Conservation (phyloP, 1,140 invertebrate genomes). For the Ectropis grisescens region DNA sequence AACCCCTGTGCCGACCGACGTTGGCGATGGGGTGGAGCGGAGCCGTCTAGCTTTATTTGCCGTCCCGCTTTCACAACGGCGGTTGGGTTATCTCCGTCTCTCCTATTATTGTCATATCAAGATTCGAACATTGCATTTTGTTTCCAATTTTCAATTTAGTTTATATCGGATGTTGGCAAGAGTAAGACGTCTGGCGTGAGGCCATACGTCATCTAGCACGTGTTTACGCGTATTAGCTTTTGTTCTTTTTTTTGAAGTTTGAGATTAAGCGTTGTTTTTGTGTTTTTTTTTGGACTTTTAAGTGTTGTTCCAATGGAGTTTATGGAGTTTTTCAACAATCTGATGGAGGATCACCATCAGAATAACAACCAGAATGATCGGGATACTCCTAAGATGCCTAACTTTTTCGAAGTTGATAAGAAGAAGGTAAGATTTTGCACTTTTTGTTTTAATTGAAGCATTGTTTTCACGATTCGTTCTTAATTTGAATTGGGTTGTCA, state of each 20-base stretch:
- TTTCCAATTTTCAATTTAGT: constrained; percentile 69
- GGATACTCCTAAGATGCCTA: constrained; percentile 49
- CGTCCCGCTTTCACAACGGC: constrained; percentile 27
- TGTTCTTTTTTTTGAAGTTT: constrained; percentile 19
- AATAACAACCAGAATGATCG: constrained; percentile 26
- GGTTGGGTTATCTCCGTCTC: constrained; percentile 42
- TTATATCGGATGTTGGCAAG: constrained; percentile 62
- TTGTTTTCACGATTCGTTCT: no score
- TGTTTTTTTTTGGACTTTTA: constrained; percentile 23
- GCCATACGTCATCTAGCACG: constrained; percentile 39
- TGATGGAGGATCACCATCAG: constrained; percentile 42
- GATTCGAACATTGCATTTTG: constrained; percentile 64
- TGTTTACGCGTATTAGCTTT: constrained; percentile 25
- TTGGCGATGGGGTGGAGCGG: constrained; percentile 53
- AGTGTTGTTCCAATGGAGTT: constrained; percentile 40
- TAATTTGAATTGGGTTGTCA: no score
- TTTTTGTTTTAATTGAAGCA: no score
- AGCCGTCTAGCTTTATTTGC: constrained; percentile 29
- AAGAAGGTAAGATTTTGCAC: constrained; percentile 50
- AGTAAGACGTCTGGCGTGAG: constrained; percentile 47
- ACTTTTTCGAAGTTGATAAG: constrained; percentile 58
- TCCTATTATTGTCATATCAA: constrained; percentile 66
- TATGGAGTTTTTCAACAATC: constrained; percentile 48
- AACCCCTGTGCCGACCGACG: constrained; percentile 44
- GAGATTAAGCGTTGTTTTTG: constrained; percentile 13